Percentiles rank a stretch among this genome's conserved stretches.
Evolutionary conservation across 2,113 vertebrate species (phyloP).

Genomic region (Lampris incognitus): DNA sequence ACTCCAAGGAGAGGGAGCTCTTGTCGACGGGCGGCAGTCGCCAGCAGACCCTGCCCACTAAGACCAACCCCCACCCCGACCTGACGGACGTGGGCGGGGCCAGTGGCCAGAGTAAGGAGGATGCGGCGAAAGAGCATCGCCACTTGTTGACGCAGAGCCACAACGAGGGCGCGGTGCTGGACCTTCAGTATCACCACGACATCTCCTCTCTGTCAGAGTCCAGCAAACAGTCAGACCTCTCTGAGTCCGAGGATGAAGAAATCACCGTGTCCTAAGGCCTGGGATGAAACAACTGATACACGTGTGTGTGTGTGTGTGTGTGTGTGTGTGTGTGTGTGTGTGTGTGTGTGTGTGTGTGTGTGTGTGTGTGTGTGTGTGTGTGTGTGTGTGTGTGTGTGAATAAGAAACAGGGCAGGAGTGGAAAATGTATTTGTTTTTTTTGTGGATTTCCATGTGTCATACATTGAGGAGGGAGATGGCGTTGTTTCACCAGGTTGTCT

Average conservation of each 20-base stretch:
- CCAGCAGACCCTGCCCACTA: constrained; percentile 96
- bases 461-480: no score
- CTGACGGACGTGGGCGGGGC: constrained; percentile 93
- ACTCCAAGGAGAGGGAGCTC: constrained; percentile 97
- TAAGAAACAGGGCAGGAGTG: no score
- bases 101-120: constrained; percentile 77
- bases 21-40: constrained; percentile 94
- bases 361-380: background rate
- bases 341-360: no score
- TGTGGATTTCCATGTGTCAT: no score
- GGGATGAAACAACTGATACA: constrained; percentile 36
- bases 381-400: no score
- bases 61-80: constrained; percentile 96
- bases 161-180: constrained; percentile 77
- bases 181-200: constrained; percentile 11
- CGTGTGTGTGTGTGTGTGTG: constrained; percentile 12
- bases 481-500: no score
- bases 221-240: constrained; percentile 91
- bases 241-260: constrained; percentile 91
- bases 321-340: background rate
- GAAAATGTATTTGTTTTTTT: no score
- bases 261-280: constrained; percentile 90
- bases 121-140: constrained; percentile 69
- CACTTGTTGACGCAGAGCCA: constrained; percentile 67
- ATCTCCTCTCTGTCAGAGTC: constrained; percentile 82